Base-by-base conservation (phyloP, 2,113 vertebrate species). In the Neolamprologus longior region DNA sequence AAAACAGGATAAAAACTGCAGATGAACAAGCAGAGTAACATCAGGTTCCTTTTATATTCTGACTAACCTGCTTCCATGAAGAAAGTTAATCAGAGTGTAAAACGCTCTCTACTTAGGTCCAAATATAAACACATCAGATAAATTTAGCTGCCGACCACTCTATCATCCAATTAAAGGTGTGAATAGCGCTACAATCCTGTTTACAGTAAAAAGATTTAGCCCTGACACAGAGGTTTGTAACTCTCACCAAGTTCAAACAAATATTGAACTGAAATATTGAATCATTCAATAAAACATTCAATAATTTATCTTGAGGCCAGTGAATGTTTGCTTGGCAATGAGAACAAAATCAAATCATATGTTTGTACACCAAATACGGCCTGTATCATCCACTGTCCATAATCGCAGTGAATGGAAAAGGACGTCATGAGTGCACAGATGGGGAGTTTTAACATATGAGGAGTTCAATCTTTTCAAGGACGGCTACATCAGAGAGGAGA, bases 331-430 rank as follows among this genome's bases (percentile, higher is more conserved):
- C 37, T 73, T 73, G 68, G 1, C 8, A 0, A 7, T 45, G 14
- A 47, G 6, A 76, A 47, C 0, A 5, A 26, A 26, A 76, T 28
- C 0, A 28, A 28, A 76, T 50, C 24, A 28, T 76, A 28, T 11
- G 15, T 76, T 78, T 50, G 42, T 19, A 19, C 24, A 0, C 24
- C 71, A 50, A 31, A 31, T 19, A 76, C 9, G 1, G 71, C 71
- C 42, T 78, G 15, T 28, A 5, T 50, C 45, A 78, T 31, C 73
- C 73, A 31, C 15, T 8, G 73, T 78, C 15, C 45, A 52, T n/a
- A 31, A 13, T 6, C 11, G 3, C 45, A 50, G 45, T n/a, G 24
- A 31, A 78, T 19, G 11, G 26, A 78, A 33, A 52, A 50, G 17
- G 24, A 50, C 7, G 1, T 31, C 26, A 50, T 1, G 2, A 8